Conservation (phyloP, 2,113 vertebrate species). For the Orientallactaga bullata region DNA sequence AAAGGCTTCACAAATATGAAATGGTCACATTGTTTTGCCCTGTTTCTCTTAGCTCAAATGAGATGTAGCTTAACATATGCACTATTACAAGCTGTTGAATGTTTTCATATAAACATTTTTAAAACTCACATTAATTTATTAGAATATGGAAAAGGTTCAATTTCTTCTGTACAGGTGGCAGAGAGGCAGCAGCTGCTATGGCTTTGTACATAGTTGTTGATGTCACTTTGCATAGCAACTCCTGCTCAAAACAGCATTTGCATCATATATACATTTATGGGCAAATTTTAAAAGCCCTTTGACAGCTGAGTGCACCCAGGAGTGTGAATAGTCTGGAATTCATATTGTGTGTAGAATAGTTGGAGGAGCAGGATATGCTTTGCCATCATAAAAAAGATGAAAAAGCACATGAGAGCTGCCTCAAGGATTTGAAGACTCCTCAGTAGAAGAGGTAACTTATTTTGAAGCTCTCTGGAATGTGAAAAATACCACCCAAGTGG, state of each 20-base stretch:
- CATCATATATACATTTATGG: slow-evolving; percentile 42
- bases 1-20: slow-evolving; percentile 37
- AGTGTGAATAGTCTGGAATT: not conserved
- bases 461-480: not conserved
- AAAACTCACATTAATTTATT: slow-evolving; percentile 90
- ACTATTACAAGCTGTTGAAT: not conserved
- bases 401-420: not conserved
- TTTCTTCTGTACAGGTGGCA: slow-evolving; percentile 85
- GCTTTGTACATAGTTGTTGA: slow-evolving; percentile 68
- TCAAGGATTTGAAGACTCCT: slow-evolving; percentile 13
- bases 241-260: slow-evolving; percentile 82
- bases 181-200: slow-evolving; percentile 66
- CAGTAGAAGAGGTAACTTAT: slow-evolving; percentile 24
- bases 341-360: not conserved
- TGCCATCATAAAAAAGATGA: slow-evolving; percentile 20
- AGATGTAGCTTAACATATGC: slow-evolving; percentile 44
- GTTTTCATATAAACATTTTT: not conserved
- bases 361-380: not conserved
- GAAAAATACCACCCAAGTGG: not conserved
- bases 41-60: slow-evolving; percentile 23
- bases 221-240: slow-evolving; percentile 76
- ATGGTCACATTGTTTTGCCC: slow-evolving; percentile 39
- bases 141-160: slow-evolving; percentile 89
- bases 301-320: not conserved
- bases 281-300: slow-evolving; percentile 32